Evolutionary conservation across 2,797 vertebrate genomes (phyloP), one percentile per base, ranked within the genome.

Genomic region (Aeoliscus strigatus): DNA sequence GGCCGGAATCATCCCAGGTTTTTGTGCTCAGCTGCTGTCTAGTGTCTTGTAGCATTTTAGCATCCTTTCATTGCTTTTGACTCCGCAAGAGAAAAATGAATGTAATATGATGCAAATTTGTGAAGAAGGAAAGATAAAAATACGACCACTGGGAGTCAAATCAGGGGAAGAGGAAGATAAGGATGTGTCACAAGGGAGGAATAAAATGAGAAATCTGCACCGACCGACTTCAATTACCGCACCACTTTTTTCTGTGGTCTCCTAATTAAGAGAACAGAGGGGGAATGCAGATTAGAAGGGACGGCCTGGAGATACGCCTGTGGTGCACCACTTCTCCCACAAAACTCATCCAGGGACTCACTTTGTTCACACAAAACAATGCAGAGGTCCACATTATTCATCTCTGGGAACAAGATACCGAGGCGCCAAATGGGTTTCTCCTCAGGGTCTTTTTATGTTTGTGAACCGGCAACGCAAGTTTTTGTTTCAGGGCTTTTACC

Each of bases 181-280:
- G 26, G 48, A 55, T 49, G 48, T 36, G 29, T 66, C 75, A 59
- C 59, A 15, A 23, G 70, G 62, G 66, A 70, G 40, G 38, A 39
- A 42, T 63, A 33, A 51, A 67, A 67, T 30, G 14, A 58, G 46
- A 57, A 69, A 71, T 60, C 27, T 50, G 40, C 40, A 69, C 53
- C 66, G 66, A 68, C 64, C 45, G 49, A 58, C 39, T 62, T 52
- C 60, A 77, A 77, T 82, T 73, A 72, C 32, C 4, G 39, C 32
- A 44, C 34, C 46, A n/a, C 57, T 56, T 58, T 53, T 63, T 60
- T 79, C 52, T 45, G 23, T 30, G 35, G 67, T 45, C 45, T 59
- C 31, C 69, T 80, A 75, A 82, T 85, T 79, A 81, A 64, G 63
- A 68, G 71, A 68, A 77, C 51, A 79, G 60, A 68, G 69, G 28